Base-by-base conservation (phyloP, 2,888 invertebrate genomes). In the Pristionchus mayeri region DNA sequence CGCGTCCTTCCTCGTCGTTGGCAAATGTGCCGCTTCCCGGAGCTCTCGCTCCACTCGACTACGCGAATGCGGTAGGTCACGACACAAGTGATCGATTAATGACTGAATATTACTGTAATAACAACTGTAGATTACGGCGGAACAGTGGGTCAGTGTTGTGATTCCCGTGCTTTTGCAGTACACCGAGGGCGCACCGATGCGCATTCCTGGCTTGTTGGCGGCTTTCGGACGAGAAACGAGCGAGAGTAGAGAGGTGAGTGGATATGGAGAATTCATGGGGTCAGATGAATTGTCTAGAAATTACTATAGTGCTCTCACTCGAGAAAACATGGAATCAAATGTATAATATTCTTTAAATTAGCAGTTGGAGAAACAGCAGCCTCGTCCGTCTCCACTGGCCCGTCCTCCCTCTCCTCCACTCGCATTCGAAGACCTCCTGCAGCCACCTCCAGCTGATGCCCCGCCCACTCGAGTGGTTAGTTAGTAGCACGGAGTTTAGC, bases 381-480 rank as follows among this genome's bases (percentile, higher is more conserved):
- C n/a, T n/a, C 44, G 13, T 9, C 75, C 75, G 7, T 44, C 27
- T 48, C 75, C 75, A 24, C 44, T n/a, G 11, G 24, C 44, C 24
- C 75, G 75, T 44, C 75, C 57, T 37, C 37, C 37, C 24, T 27
- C 57, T 37, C 54, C 80, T 3, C 34, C 54, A 16, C 57, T 44
- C 37, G 40, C 44, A 7, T n/a, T 57, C n/a, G 40, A 11, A 11
- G 27, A 4, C 16, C 40, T 50, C 13, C 3, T 40, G n/a, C 27
- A 34, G 11, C 30, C 40, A 11, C 34, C 50, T 0, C 30, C 82
- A 7, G 79, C 11, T 16, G 82, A 82, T 50, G 44, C 67, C 6
- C 1, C 82, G 27, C 82, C 82, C 11, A 67, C 48, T 11, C n/a
- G 63, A 71, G 40, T 71, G 71, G 71, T 71, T 11, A 71, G 71